Percentiles rank a stretch among this genome's conserved stretches.
phyloP scores from a whole-genome alignment of 2,113 vertebrate genomes.

The Numenius arquata region DNA sequence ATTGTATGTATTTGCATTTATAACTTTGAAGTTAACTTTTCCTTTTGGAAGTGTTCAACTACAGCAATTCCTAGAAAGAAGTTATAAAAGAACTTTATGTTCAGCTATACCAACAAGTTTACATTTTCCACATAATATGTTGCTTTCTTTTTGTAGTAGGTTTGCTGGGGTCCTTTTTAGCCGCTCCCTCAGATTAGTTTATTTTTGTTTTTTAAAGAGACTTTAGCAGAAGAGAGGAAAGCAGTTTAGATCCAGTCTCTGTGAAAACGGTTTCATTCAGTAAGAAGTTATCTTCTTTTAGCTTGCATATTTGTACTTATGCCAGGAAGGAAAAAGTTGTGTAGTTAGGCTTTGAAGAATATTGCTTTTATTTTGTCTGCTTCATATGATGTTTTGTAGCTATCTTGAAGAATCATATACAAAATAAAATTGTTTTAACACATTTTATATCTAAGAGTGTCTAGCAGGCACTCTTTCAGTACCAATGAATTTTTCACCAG shows the following conservation, averaged over 20 bases:
- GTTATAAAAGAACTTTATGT: background rate
- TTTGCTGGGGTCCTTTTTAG: background rate
- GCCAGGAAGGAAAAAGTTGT: constrained; percentile 12
- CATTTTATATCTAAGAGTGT: background rate
- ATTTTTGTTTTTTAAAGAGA: background rate
- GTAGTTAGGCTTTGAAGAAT: constrained; percentile 14
- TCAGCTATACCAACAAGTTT: background rate
- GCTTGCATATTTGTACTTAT: background rate
- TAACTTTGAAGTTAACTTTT: background rate
- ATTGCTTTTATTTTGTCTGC: constrained; percentile 14
- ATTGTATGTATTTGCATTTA: background rate
- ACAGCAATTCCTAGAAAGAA: background rate
- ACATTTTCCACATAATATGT: background rate
- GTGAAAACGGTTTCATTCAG: constrained; percentile 12
- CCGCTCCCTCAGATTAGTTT: background rate
- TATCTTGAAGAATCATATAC: constrained; percentile 5
- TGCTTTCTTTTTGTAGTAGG: background rate
- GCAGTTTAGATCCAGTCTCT: background rate
- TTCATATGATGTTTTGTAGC: background rate
- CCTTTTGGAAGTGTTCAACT: background rate
- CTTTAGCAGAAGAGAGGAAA: background rate
- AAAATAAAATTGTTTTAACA: background rate
- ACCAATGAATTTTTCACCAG: background rate
- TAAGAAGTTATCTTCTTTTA: constrained; percentile 19
- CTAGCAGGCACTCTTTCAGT: background rate